Evolutionary conservation across 2,113 vertebrate genomes (phyloP), one percentile per base, ranked within the genome.

Genomic region (Panthera leo): DNA sequence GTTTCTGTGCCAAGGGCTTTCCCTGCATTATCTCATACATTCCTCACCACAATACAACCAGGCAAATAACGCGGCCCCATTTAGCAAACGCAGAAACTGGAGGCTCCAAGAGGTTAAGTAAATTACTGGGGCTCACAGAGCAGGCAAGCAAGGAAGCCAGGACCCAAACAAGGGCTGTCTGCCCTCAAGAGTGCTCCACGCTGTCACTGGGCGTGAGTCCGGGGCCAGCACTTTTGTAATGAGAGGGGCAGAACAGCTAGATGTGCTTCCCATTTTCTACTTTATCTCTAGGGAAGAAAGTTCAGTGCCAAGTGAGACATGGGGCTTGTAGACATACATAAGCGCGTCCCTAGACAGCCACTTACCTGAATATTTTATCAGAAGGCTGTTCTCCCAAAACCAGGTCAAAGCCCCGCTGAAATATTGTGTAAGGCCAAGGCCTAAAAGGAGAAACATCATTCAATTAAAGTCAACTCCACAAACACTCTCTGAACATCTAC

Each of bases 401-500:
- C 98, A 99, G 98, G 99, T 99, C 99, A 97, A 99, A 99, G 90
- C 99, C 99, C 0, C 99, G 99, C 98, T 99, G 99, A 98, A 99
- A 99, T 99, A 99, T 99, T 86, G 99, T 99, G 98, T 99, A 99
- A 0, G 99, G 99, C 99, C 99, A 99, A 83, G 99, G 99, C 94
- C 99, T 99, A 95, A 83, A 98, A 97, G 58, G 95, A 98, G 48
- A 98, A 98, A 93, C 4, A 89, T 45, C 39, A 58, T 36, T 68
- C 70, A 42, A 51, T 98, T 83, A 97, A 95, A 97, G 23, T 76
- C 70, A 79, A 73, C 42, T 95, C 90, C 51, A 34, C 45, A 55
- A 82, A 85, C 23, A 42, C 39, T 75, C 4, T 21, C 67, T 11
- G 42, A 61, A 71, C 11, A n/a, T 21, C 23, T 5, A 11, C 55